These are phyloP conservation scores for Cryptotis parvus DNA, from an alignment of 2,113 vertebrate genomes.

Conservation along the genomic window DNA sequence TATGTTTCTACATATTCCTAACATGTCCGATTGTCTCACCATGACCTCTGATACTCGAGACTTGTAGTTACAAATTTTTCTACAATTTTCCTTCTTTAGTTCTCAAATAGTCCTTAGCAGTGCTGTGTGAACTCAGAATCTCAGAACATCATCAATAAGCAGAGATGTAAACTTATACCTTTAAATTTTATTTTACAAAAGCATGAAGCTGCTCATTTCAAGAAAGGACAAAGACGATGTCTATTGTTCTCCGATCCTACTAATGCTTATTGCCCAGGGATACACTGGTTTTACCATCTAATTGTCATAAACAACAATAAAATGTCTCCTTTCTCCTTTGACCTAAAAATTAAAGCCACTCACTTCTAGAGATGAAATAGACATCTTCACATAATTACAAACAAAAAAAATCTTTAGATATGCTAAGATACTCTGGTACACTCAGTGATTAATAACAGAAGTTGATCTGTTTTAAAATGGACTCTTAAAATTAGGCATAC, in stretches of 20 bases:
- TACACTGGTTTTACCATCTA: not conserved
- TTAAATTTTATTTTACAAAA: not conserved
- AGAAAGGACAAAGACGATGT: not conserved
- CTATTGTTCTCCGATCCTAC: not conserved
- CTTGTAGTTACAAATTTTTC: not conserved
- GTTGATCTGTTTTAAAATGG: not conserved
- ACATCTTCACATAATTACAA: not conserved
- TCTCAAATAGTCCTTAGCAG: not conserved
- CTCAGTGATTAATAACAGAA: not conserved
- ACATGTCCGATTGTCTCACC: not conserved
- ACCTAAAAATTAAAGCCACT: not conserved
- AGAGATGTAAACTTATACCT: not conserved
- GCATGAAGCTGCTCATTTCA: not conserved
- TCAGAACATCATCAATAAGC: constrained; percentile 6
- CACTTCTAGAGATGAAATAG: not conserved
- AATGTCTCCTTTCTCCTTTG: not conserved
- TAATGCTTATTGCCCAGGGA: not conserved
- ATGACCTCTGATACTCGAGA: not conserved
- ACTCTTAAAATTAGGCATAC: not conserved
- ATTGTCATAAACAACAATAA: constrained; percentile 3
- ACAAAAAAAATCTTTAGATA: not conserved
- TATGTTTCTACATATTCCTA: not conserved
- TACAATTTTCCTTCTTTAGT: not conserved
- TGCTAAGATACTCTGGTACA: not conserved
- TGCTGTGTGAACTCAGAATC: not conserved